Evolutionary conservation across 1,140 invertebrate species (phyloP).

Genomic region (Penaeus chinensis): DNA sequence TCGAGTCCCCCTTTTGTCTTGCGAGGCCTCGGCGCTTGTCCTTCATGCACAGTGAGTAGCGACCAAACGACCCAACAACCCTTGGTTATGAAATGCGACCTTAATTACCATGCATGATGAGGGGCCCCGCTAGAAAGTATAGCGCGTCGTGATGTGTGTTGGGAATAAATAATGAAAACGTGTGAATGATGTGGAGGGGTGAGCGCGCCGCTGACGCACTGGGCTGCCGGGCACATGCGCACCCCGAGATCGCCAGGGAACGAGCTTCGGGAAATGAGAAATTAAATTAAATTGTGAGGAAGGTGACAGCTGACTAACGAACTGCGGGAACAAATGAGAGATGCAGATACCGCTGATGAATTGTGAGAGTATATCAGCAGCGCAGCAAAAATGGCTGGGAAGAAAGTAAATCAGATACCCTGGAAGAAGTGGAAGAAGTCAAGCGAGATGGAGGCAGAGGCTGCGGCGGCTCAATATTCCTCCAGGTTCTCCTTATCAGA

Average conservation of each 20-base stretch:
- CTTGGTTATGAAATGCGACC: slow-evolving; percentile 39
- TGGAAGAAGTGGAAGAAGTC: no score
- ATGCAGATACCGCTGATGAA: no score
- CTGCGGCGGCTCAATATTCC: no score
- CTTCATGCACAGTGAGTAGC: slow-evolving; percentile 50
- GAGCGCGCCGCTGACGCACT: slow-evolving; percentile 2
- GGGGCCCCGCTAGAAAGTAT: slow-evolving; percentile 49
- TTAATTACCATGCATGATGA: slow-evolving; percentile 55
- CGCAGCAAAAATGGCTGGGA: no score
- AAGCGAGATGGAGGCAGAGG: no score
- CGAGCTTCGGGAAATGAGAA: no score
- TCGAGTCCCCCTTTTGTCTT: slow-evolving; percentile 51
- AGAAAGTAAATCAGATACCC: no score
- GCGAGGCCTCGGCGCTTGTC: slow-evolving; percentile 33
- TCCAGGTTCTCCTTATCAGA: no score
- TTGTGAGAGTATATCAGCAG: no score
- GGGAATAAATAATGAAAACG: slow-evolving; percentile 48
- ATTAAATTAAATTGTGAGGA: no score
- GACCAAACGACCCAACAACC: slow-evolving; percentile 36
- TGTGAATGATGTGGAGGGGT: slow-evolving; percentile 42
- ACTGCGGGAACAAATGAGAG: no score
- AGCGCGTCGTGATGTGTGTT: slow-evolving; percentile 44
- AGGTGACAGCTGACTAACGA: no score
- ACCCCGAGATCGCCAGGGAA: slow-evolving; percentile 26
- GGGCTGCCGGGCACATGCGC: slow-evolving; percentile 9